Evolutionary conservation across 2,888 invertebrate genomes (phyloP), one percentile per base, ranked within the genome.

Genomic region (Dichetophora obliterata): DNA sequence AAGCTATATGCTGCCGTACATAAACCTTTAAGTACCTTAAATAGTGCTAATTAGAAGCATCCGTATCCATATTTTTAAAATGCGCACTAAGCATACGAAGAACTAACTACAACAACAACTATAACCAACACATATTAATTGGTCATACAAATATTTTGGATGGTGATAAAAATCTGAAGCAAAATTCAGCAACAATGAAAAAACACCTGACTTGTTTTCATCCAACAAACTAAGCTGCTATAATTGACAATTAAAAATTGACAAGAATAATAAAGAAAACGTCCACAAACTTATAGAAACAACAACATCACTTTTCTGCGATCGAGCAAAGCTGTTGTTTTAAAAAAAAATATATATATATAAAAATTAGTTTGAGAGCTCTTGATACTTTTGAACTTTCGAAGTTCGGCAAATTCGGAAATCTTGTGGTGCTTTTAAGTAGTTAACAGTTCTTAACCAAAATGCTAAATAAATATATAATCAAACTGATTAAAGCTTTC

Each of bases 91-190:
- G n/a, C 43, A 66, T 16, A 8, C 19, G 43, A 27, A 50, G 68
- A 31, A 66, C 9, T 66, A 5, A 52, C 50, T 16, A 31, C 34
- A 34, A 27, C 31, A 63, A 50, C 50, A 66, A 37, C 34, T n/a
- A 31, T n/a, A 37, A 22, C 27, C 22, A 24, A 59, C 22, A 66
- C 37, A 74, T 57, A 52, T 65, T 65, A 74, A 52, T 73, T 65
- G 52, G 31, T 57, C 37, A 54, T 50, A 54, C 8, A 37, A 66
- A n/a, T 66, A 66, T 54, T 65, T 66, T 74, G 14, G 54, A 66
- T 65, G 34, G 22, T 54, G 66, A 73, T 74, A 74, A 2, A 65
- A 31, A 61, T n/a, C 61, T 22, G 34, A 54, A 54, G 52, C 37
- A 74, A 52, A 34, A 24, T 27, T 52, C 16, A 34, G 24, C 19